Percentiles rank a stretch among this genome's conserved stretches.
Evolutionary conservation across 2,113 vertebrate species (phyloP).

Genomic region (Canis aureus): DNA sequence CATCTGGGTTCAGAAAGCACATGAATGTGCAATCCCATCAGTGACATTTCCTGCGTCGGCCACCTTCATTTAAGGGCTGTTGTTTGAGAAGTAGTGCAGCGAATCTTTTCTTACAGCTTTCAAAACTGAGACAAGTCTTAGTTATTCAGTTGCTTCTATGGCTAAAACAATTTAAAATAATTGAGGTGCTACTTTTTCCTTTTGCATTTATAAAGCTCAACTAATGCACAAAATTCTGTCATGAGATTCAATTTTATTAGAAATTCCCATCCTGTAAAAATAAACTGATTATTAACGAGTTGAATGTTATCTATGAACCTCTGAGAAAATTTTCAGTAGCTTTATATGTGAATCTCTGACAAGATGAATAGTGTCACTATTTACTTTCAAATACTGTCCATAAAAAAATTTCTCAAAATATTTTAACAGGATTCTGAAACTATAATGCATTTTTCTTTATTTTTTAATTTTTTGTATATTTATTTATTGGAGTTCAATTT

Average conservation of each 20-base stretch:
- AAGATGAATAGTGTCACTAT: constrained; percentile 10
- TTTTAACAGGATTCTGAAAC: constrained; percentile 27
- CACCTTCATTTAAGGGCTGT: neutral
- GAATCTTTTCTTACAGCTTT: neutral
- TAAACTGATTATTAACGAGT: constrained; percentile 34
- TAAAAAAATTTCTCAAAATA: constrained; percentile 40
- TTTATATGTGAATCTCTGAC: constrained; percentile 7
- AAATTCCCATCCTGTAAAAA: constrained; percentile 13
- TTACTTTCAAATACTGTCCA: neutral
- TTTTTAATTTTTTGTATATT: too few relatives aligned
- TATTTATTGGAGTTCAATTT: too few relatives aligned
- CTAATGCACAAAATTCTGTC: constrained; percentile 7
- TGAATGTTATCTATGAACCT: neutral
- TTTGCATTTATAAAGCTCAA: constrained; percentile 39
- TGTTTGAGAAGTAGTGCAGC: neutral
- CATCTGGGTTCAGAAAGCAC: neutral
- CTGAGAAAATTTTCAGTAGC: neutral
- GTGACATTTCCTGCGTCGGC: neutral
- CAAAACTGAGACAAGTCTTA: neutral
- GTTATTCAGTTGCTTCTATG: neutral
- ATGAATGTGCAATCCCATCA: neutral
- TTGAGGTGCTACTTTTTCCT: neutral
- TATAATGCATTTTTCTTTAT: neutral
- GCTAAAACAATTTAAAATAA: constrained; percentile 25
- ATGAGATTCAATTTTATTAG: constrained; percentile 35